Evolutionary conservation across 2,113 vertebrate genomes (phyloP).

Genomic region (Larimichthys crocea): DNA sequence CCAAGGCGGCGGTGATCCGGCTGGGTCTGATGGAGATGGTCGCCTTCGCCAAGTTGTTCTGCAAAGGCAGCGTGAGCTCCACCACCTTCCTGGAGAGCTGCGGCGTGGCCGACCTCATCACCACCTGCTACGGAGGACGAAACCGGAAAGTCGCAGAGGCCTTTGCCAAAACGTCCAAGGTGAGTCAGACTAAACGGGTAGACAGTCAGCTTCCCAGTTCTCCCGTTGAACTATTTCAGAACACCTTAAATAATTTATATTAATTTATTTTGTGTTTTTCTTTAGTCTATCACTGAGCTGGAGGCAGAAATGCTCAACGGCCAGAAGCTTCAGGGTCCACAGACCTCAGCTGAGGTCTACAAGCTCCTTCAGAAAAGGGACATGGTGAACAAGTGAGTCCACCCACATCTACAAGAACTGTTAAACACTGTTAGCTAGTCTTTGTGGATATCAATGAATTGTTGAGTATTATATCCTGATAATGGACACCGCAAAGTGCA

Average conservation of each 20-base stretch:
- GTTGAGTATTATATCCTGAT: too few species aligned
- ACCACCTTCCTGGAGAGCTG: conserved; percentile 91
- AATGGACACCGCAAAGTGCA: too few species aligned
- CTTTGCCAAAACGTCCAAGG: conserved; percentile 87
- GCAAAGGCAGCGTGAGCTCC: conserved; percentile 77
- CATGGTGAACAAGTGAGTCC: conserved; percentile 78
- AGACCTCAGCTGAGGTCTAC: conserved; percentile 81
- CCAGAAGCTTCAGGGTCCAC: conserved; percentile 93
- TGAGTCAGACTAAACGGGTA: conserved; percentile 53
- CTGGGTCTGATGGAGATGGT: conserved; percentile 94
- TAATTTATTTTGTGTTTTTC: not conserved
- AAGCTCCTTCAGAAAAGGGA: conserved; percentile 76
- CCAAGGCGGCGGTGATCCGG: conserved; percentile 91
- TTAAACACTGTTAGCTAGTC: too few species aligned
- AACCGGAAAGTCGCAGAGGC: conserved; percentile 90
- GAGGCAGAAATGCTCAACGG: conserved; percentile 92
- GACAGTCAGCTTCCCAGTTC: not conserved
- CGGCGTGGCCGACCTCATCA: conserved; percentile 90
- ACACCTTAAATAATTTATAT: not conserved
- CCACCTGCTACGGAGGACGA: conserved; percentile 91
- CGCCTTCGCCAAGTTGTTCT: conserved; percentile 89
- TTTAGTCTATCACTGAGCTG: conserved; percentile 87
- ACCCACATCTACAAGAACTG: too few species aligned
- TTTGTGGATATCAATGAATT: too few species aligned
- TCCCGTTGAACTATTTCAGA: not conserved